phyloP scores from a whole-genome alignment of 2,888 invertebrate genomes.

The Mimumesa dahlbomi region DNA sequence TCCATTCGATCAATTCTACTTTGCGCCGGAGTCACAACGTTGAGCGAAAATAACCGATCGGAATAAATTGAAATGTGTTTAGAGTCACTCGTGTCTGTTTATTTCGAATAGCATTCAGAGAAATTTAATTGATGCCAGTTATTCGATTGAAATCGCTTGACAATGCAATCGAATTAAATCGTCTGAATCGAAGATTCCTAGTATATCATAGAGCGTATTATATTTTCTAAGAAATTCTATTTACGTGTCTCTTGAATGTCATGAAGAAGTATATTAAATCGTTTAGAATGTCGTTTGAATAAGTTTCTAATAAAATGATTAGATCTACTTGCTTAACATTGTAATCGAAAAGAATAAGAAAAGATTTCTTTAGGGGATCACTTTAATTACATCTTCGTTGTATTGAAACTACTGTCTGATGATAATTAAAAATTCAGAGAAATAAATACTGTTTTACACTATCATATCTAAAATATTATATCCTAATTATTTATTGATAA shows the following conservation, averaged over 20 bases:
- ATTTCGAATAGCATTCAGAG: neutral
- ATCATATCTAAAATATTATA: no score
- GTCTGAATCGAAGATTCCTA: neutral
- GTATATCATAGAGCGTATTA: neutral
- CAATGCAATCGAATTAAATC: conserved; percentile 20
- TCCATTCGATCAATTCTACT: neutral
- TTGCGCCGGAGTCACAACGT: neutral
- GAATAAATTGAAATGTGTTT: no score
- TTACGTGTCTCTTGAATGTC: neutral
- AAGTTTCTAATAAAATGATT: neutral
- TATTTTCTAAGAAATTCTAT: conserved; percentile 7
- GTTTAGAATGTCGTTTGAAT: neutral
- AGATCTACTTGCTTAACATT: neutral
- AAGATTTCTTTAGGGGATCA: no score
- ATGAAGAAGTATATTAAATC: neutral
- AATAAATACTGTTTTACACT: no score
- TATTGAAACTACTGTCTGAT: no score
- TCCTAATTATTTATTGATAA: no score
- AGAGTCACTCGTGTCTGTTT: neutral
- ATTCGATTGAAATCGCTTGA: conserved; percentile 21
- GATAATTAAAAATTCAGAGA: no score
- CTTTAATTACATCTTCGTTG: no score
- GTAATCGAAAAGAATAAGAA: no score
- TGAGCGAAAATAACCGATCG: neutral
- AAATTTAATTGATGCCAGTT: conserved; percentile 16